Conservation (phyloP, 2,888 invertebrate species). For the Sinohyriopsis cumingii region DNA sequence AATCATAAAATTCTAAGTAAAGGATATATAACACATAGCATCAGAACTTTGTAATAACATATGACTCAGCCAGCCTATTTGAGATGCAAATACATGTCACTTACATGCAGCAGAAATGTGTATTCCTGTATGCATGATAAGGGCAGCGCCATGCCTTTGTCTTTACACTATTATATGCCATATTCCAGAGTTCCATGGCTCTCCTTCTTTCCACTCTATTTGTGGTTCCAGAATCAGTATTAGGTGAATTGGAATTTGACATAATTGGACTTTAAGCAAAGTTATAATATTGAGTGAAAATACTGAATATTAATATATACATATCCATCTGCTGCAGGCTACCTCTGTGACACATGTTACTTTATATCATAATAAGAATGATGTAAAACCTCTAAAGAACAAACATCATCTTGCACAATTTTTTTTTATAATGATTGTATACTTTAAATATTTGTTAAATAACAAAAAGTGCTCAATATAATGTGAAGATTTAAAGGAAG, state of each 20-base stretch:
- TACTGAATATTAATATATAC: neutral
- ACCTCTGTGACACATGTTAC: slow-evolving; percentile 1
- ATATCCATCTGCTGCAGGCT: neutral
- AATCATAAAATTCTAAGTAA: too few species aligned
- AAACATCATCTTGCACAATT: neutral
- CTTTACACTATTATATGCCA: slow-evolving; percentile 28
- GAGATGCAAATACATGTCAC: too few species aligned
- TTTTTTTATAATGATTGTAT: too few species aligned
- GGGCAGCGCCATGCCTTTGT: slow-evolving; percentile 35
- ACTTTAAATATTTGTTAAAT: too few species aligned
- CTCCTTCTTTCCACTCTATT: slow-evolving; percentile 14
- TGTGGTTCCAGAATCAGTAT: too few species aligned
- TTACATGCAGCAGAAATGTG: slow-evolving; percentile 19
- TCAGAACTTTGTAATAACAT: too few species aligned
- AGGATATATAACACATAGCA: too few species aligned
- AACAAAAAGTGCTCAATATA: too few species aligned
- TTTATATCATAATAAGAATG: slow-evolving; percentile 4
- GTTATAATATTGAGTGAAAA: slow-evolving; percentile 4
- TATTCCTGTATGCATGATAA: slow-evolving; percentile 35
- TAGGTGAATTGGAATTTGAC: too few species aligned
- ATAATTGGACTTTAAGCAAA: neutral
- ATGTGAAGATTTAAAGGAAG: too few species aligned
- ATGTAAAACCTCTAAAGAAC: neutral
- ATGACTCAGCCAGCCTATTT: too few species aligned
- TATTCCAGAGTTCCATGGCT: slow-evolving; percentile 37